A percentile compares a stretch with the other conserved stretches of the same genome.
Evolutionary conservation across 2,797 vertebrate genomes (phyloP).

Genomic region (Sardinella longiceps): DNA sequence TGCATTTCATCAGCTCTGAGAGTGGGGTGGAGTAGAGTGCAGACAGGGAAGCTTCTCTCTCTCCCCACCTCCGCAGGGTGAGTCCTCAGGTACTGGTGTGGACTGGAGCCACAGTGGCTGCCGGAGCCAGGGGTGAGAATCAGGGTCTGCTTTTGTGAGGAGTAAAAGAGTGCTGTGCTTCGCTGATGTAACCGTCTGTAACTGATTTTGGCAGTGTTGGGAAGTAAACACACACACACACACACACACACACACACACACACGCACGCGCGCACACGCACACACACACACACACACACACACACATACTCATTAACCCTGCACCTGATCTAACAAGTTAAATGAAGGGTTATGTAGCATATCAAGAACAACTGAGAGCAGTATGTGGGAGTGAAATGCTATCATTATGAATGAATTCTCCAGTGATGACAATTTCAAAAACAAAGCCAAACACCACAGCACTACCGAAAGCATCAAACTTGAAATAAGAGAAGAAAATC

Average conservation of each 20-base stretch:
- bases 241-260: neutral
- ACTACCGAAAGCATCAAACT: too few relatives aligned
- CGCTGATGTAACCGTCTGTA: conserved; percentile 12
- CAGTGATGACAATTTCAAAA: neutral
- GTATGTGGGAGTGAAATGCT: neutral
- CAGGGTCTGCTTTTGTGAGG: neutral
- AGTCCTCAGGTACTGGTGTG: neutral
- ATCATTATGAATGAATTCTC: neutral
- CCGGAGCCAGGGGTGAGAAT: neutral
- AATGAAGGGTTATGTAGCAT: too few relatives aligned
- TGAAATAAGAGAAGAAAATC: too few relatives aligned
- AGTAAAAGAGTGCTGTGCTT: neutral
- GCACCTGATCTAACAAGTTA: neutral
- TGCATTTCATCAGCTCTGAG: conserved; percentile 14
- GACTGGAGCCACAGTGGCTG: neutral
- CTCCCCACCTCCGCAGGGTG: neutral
- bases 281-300: conserved; percentile 22
- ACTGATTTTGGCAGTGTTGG: neutral
- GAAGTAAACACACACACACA: neutral
- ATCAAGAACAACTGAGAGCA: too few relatives aligned
- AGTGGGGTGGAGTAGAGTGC: neutral
- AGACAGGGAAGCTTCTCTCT: neutral
- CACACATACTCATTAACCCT: neutral
- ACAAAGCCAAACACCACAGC: neutral
- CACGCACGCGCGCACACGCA: conserved; percentile 20